phyloP scores from a whole-genome alignment of 2,797 vertebrate genomes.

The Scleropages formosus region DNA sequence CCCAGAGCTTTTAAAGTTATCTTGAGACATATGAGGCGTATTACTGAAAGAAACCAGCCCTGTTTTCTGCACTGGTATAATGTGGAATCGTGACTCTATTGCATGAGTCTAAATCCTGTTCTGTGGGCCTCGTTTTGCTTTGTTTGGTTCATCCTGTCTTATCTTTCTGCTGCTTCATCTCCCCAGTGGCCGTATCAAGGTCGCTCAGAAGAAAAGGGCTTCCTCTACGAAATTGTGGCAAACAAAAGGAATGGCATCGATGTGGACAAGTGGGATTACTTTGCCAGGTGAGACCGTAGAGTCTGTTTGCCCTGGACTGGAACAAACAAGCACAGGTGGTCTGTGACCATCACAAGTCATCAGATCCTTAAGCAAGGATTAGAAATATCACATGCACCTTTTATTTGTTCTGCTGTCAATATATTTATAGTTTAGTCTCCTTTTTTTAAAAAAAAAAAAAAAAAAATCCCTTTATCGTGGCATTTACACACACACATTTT shows the following conservation, averaged over 20 bases:
- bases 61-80: no score
- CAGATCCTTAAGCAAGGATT: not conserved
- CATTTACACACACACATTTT: no score
- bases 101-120: no score
- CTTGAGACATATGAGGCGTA: no score
- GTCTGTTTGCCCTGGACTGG: not conserved
- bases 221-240: slow-evolving; percentile 94
- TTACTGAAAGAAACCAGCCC: no score
- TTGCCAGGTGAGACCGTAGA: slow-evolving; percentile 77
- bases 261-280: slow-evolving; percentile 98
- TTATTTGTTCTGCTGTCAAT: no score
- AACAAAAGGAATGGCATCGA: slow-evolving; percentile 94
- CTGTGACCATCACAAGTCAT: not conserved
- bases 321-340: not conserved
- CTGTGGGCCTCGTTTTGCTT: not conserved
- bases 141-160: not conserved
- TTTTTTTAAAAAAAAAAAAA: no score
- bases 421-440: no score
- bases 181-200: slow-evolving; percentile 82
- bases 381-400: no score
- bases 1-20: no score
- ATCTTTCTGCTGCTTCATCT: slow-evolving; percentile 14
- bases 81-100: no score
- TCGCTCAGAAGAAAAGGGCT: slow-evolving; percentile 79
- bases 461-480: no score